These are phyloP conservation scores for Dendrolimus houi DNA, from an alignment of 2,888 invertebrate genomes.

Conservation along the genomic window DNA sequence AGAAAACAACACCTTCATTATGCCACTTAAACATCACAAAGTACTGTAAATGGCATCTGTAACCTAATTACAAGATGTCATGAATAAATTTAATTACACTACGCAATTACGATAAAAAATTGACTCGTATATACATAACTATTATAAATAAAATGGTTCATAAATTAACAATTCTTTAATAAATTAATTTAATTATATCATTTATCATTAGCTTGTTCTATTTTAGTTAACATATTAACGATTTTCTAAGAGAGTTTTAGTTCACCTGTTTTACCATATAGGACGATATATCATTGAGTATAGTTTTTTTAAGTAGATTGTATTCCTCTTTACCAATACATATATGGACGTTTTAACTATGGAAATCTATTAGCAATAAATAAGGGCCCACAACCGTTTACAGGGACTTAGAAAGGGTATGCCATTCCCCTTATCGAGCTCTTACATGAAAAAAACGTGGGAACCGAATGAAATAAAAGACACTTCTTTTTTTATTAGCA, in stretches of 20 bases:
- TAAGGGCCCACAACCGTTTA: conserved; percentile 62
- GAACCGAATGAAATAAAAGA: conserved; percentile 64
- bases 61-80: background rate
- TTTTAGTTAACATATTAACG: no score
- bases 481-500: conserved; percentile 54
- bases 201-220: no score
- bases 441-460: conserved; percentile 70
- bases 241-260: no score
- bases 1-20: background rate
- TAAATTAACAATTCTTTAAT: no score
- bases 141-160: no score
- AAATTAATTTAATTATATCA: no score
- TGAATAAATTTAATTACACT: conserved; percentile 12
- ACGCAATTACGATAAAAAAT: conserved; percentile 3
- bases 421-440: conserved; percentile 67
- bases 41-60: background rate
- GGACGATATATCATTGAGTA: no score
- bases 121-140: no score
- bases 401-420: conserved; percentile 65
- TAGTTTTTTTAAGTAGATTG: conserved; percentile 10
- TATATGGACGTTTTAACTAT: conserved; percentile 51
- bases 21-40: background rate
- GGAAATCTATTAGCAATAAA: conserved; percentile 71
- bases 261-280: no score
- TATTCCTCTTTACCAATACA: conserved; percentile 46